Percentiles rank a stretch among this genome's conserved stretches.
Evolutionary conservation across 37 sponge, comb jelly and placozoan species (phyloP).

Genomic region (Chondrilla cf. caribensis): DNA sequence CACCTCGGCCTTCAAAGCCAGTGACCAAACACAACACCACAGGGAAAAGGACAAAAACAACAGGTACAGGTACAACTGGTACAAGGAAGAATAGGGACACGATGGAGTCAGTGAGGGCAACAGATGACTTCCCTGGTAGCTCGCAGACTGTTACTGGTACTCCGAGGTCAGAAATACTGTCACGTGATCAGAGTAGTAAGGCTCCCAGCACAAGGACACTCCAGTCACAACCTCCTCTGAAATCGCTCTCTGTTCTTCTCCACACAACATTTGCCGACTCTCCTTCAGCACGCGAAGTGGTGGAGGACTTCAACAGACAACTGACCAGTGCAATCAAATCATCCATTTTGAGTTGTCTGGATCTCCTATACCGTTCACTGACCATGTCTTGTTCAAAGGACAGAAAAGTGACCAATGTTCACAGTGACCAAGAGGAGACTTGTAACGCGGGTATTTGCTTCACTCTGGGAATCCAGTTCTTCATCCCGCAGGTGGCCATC

Average conservation of each 20-base stretch:
- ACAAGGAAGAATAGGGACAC: background rate
- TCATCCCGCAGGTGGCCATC: slow-evolving; percentile 40
- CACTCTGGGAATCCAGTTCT: slow-evolving; percentile 40
- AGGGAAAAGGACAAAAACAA: no score
- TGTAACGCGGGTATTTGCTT: background rate
- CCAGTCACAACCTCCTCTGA: background rate
- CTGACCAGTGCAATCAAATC: slow-evolving; percentile 1
- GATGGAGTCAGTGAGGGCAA: background rate
- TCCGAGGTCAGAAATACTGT: background rate
- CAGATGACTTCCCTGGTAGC: background rate
- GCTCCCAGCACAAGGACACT: background rate
- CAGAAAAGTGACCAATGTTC: background rate
- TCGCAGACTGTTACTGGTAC: background rate
- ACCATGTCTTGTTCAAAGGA: background rate
- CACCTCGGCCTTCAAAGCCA: background rate
- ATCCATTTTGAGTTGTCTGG: background rate
- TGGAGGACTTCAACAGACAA: background rate
- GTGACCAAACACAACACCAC: no score
- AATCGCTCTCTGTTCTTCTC: background rate
- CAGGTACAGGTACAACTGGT: background rate
- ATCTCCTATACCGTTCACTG: background rate
- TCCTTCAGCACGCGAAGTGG: background rate
- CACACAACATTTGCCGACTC: background rate
- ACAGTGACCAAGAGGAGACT: background rate
- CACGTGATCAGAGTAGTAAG: background rate